These are phyloP conservation scores for Rhea americana DNA, from an alignment of 2,113 vertebrate genomes.

Conservation along the genomic window DNA sequence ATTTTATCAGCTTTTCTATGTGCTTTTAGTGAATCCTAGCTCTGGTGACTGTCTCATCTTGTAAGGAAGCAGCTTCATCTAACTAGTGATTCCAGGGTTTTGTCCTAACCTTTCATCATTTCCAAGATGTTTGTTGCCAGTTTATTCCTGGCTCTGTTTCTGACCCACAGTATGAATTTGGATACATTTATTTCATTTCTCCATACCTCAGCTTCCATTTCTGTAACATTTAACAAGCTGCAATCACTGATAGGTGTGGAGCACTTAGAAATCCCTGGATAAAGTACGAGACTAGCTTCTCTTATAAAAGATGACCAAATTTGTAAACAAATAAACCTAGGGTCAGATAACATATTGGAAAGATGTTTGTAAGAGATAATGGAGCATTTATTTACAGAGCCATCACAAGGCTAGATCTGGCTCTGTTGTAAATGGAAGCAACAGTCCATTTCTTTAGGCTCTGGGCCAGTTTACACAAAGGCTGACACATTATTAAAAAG, in stretches of 20 bases:
- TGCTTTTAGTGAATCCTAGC: background rate
- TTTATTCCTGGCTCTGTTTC: conserved; percentile 24
- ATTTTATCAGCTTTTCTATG: background rate
- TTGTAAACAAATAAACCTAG: conserved; percentile 38
- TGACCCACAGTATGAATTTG: conserved; percentile 10
- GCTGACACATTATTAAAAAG: conserved; percentile 34
- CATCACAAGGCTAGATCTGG: background rate
- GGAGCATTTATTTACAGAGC: conserved; percentile 42
- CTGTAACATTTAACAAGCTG: background rate
- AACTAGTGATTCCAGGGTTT: background rate
- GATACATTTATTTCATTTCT: background rate
- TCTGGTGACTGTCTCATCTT: background rate
- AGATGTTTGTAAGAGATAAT: conserved; percentile 42
- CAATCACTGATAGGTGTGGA: background rate
- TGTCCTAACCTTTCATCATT: background rate
- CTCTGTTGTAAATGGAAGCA: conserved; percentile 30
- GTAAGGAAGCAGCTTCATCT: background rate
- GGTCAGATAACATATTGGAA: conserved; percentile 23
- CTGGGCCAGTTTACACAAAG: conserved; percentile 42
- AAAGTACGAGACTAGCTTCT: background rate
- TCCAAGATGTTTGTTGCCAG: background rate
- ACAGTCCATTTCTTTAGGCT: conserved; percentile 22
- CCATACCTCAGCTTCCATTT: background rate
- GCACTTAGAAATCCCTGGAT: background rate
- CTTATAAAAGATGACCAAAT: conserved; percentile 9